Evolutionary conservation across 92 coral and sea anemone genomes (phyloP), one percentile per base, ranked within the genome.

Genomic region (Bergia puertoricense): DNA sequence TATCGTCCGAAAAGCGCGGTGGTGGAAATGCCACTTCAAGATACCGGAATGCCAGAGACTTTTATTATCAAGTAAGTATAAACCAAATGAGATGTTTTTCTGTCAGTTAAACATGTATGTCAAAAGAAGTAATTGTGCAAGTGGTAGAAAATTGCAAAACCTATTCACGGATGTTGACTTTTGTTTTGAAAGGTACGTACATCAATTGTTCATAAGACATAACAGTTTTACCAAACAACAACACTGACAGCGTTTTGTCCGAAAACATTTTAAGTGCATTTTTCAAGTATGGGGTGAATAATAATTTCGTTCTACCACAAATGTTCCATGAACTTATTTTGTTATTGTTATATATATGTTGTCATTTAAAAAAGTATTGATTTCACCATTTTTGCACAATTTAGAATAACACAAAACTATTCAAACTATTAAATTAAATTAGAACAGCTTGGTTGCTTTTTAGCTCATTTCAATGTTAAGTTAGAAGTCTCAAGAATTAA

Each of bases 41-140:
- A 51, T 97, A 92, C 79, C 92, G 93, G 2, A 88, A 91, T 81
- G 99, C 99, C 8, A 90, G 95, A 56, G 98, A 95, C 43, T 97
- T 97, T 91, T 95, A 94, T 68, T 89, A 92, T 8, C 98, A 97
- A 94, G 99, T 95, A 86, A 86, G 91, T 81, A 38, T 39, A 56
- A 80, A 80, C 18, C 23, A 62, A 62, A 62, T 62, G 22, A 4
- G 69, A 62, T 62, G 69, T 62, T 62, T 62, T 57, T 57, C 22
- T 76, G 72, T 42, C 18, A 41, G 42, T 74, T 44, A 16, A 11
- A 54, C 59, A 10, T 54, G 59, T 8, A 71, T 48, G 67, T 71
- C 43, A 56, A 46, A 66, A 65, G 11, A 18, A 46, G 22, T 39
- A 66, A 38, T 41, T 48, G 62, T 3, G 85, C 83, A 79, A 85